Conservation (phyloP, 1,140 invertebrate species). For the Anastrepha ludens region DNA sequence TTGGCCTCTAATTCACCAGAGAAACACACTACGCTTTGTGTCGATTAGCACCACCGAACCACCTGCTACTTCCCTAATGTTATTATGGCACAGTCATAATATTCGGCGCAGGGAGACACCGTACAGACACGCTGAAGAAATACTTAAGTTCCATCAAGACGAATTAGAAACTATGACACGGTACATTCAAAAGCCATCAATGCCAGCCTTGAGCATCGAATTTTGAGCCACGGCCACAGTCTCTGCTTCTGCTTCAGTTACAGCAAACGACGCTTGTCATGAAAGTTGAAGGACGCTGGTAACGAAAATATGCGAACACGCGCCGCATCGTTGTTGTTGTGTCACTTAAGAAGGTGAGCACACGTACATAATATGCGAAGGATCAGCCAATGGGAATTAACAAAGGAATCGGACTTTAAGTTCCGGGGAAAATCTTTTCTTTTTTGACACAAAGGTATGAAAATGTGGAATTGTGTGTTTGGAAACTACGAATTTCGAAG, state of each 20-base stretch:
- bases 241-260: no score
- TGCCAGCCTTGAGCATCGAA: slow-evolving; percentile 10
- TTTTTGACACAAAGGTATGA: slow-evolving; percentile 39
- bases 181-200: slow-evolving; percentile 11
- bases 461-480: not conserved
- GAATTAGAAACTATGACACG: slow-evolving; percentile 40
- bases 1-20: not conserved
- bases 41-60: slow-evolving; percentile 10
- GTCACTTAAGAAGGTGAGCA: not conserved
- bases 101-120: slow-evolving; percentile 5
- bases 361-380: not conserved
- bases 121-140: not conserved
- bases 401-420: not conserved
- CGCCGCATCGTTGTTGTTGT: slow-evolving; percentile 5
- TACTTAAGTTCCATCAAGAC: not conserved
- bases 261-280: not conserved
- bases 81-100: slow-evolving; percentile 31
- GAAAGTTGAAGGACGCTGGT: slow-evolving; percentile 5
- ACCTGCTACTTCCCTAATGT: slow-evolving; percentile 29
- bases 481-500: no score
- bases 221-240: not conserved
- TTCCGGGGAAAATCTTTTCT: slow-evolving; percentile 19
- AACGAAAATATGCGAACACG: slow-evolving; percentile 21
- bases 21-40: not conserved
- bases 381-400: not conserved